Evolutionary conservation across 2,113 vertebrate species (phyloP), one percentile per base, ranked within the genome.

Genomic region (Rhinoptilus africanus): DNA sequence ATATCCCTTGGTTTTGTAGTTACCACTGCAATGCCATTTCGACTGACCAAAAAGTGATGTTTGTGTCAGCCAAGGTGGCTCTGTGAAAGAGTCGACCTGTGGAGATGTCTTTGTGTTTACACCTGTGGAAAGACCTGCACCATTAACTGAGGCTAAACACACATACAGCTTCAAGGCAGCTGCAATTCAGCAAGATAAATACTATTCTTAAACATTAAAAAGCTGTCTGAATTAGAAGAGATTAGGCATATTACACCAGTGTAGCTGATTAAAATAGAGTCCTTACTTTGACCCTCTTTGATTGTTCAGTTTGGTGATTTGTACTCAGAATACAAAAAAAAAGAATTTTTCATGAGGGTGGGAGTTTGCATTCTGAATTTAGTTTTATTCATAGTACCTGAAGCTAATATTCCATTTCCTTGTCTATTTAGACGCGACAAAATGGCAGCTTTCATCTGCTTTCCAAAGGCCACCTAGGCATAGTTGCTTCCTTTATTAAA

Each of bases 391-490:
- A 11, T 59, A 26, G 9, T 20, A n/a, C 56, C 39, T 72, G 45
- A 81, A 69, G 14, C 0, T 69, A 28, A 12, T 77, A 43, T 13
- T 76, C 6, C 5, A 68, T 88, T 85, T 77, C 93, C 24, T 35
- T 77, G 50, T 23, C 14, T 90, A 85, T 94, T 94, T 57, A 88
- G 48, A 67, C 21, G 83, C 60, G 87, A 21, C 34, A 95, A 77
- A 89, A 95, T 82, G 74, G 35, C 54, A 96, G n/a, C 54, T 95
- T 67, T 89, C 24, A 54, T 53, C 22, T 81, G 24, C 75, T 95
- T 97, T 94, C 60, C 27, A 79, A 78, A 51, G 20, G 20, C 35
- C 14, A 18, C 30, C 10, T 32, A 56, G 30, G 4, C 21, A 34
- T 10, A 17, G 5, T 47, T 37, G 2, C 7, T 72, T 59, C 32